Evolutionary conservation across 2,888 invertebrate genomes (phyloP), one percentile per base, ranked within the genome.

Genomic region (Alcis repandata): DNA sequence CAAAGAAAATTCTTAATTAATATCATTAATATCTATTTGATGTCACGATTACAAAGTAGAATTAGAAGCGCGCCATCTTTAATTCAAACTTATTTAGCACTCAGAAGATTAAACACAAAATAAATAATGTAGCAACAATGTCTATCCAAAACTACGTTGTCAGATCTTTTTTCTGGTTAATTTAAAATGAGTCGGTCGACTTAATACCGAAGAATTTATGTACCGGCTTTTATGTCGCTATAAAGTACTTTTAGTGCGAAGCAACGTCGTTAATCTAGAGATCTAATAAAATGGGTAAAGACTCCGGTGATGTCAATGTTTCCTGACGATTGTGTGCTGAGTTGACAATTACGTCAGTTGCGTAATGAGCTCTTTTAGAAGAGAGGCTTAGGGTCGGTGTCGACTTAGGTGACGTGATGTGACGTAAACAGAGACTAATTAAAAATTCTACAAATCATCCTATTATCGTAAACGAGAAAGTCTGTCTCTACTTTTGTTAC

Each of bases 221-320:
- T 83, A 78, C 80, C 83, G 70, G 77, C 86, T 91, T 83, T 92
- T 91, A 92, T 87, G 83, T 74, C 72, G 77, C 84, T 80, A 88
- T 92, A 92, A 92, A 92, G 82, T 86, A 87, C 80, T 82, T 87
- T 86, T 83, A 86, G 86, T 84, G 82, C 82, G 84, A 79, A 85
- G 85, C 83, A 82, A 84, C 80, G 79, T 82, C 84, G 90, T 90
- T 91, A 90, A 90, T 91, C 85, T 86, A 82, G 80, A 79, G 80
- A 77, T 77, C 79, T 79, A 85, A 86, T 88, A 86, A 89, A 90
- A 86, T 74, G 75, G 77, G 78, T 78, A 80, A 82, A 77, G 71
- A 60, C 71, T 67, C 70, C 69, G 71, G 72, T 73, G 72, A 76
- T 71, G 70, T 74, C 71, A 71, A 63, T 67, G 68, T 63, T 68